phyloP scores from a whole-genome alignment of 2,113 vertebrate species.

The Pygoscelis antarcticus region DNA sequence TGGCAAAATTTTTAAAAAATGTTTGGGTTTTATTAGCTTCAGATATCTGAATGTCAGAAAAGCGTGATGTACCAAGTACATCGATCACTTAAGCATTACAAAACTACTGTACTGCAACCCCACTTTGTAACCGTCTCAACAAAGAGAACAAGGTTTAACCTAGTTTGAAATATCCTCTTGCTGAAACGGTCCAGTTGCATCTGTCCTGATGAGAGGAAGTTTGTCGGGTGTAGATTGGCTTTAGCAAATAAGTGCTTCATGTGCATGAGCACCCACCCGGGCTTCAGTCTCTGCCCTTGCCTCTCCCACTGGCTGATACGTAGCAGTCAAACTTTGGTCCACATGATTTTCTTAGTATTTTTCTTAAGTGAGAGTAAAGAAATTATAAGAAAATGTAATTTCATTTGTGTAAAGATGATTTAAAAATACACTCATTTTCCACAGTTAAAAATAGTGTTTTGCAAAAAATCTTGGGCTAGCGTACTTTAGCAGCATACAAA shows the following conservation, averaged over 20 bases:
- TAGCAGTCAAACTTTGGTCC: not conserved
- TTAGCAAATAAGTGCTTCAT: not conserved
- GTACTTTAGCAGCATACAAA: not conserved
- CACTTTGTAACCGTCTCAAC: not conserved
- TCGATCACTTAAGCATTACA: not conserved
- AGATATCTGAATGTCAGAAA: not conserved
- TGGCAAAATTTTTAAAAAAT: not conserved
- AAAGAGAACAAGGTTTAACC: not conserved
- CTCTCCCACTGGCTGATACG: fast-evolving
- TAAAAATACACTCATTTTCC: not conserved
- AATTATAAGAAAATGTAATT: not conserved
- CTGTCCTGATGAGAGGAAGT: not conserved
- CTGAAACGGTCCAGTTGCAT: not conserved
- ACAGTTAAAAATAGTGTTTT: not conserved
- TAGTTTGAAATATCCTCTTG: not conserved
- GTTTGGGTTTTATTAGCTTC: not conserved
- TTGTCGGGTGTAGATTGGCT: not conserved
- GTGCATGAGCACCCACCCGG: fast-evolving
- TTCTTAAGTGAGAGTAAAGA: not conserved
- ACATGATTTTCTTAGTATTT: fast-evolving
- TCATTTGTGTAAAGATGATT: not conserved
- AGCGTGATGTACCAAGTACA: not conserved
- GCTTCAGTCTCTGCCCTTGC: not conserved
- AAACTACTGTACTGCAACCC: not conserved
- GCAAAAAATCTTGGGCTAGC: not conserved